Conservation (phyloP, 1,140 invertebrate species). For the Drosophila pallidifrons region DNA sequence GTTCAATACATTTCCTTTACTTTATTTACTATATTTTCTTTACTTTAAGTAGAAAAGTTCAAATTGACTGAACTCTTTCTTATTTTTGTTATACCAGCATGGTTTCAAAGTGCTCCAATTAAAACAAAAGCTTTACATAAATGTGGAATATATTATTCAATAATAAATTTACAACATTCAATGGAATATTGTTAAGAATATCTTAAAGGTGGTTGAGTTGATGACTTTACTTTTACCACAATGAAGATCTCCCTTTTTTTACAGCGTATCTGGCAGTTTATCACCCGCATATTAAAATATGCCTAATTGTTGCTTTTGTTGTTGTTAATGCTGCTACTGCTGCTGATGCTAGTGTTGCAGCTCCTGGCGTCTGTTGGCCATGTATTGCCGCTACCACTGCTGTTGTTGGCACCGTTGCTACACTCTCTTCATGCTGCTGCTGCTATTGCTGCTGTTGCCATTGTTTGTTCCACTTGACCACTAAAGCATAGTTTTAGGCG, state of each 20-base stretch:
- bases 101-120: no score
- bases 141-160: no score
- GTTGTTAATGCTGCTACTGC: background rate
- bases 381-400: slow-evolving; percentile 20
- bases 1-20: no score
- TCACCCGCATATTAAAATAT: background rate
- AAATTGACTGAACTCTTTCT: no score
- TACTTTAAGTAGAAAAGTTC: no score
- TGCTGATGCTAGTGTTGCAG: slow-evolving; percentile 28
- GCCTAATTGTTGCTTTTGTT: slow-evolving; percentile 4
- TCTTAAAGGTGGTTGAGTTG: background rate
- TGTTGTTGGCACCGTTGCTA: background rate
- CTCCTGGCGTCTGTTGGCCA: slow-evolving; percentile 24
- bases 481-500: slow-evolving; percentile 83
- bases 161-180: no score
- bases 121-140: no score
- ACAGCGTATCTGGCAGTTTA: background rate
- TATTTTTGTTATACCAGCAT: no score
- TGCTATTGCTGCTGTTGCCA: slow-evolving; percentile 44
- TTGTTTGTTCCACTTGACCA: slow-evolving; percentile 83
- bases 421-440: background rate
- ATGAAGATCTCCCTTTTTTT: background rate
- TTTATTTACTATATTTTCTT: no score
- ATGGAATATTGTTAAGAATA: no score
- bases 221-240: background rate